Evolutionary conservation across 2,888 invertebrate species (phyloP), one percentile per base, ranked within the genome.

Genomic region (Ectemnius lituratus): DNA sequence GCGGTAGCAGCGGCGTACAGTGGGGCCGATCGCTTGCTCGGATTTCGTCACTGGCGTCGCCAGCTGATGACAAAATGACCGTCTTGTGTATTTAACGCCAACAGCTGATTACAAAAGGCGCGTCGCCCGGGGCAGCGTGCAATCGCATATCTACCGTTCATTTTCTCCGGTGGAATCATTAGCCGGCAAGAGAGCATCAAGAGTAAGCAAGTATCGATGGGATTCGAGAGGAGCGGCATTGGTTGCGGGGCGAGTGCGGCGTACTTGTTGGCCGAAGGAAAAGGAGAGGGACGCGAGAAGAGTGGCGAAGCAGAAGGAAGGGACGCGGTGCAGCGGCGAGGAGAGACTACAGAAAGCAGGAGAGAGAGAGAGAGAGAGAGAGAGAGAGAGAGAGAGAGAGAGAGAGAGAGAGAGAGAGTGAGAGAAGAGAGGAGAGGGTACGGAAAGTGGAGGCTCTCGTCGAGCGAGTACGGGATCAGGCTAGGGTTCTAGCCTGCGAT

Each of bases 51-150:
- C 71, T 58, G 65, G 72, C 74, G 69, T 73, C 56, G 78, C 66
- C 83, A 81, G 83, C 84, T 83, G 83, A 84, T 62, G 77, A 70
- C 65, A 72, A 77, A 82, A 74, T 70, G 67, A 71, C 76, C 69
- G 68, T 23, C 73, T 57, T 28, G 61, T 28, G 74, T 46, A 69
- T 73, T 75, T 70, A 73, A 76, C 69, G 72, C 64, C 73, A 73
- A 70, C 82, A 82, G 82, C 82, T 82, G 82, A 82, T 82, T 76
- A 46, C 70, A 60, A 62, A 70, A 67, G 59, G n/a, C 3, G 16
- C 52, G 37, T 37, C 37, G 37, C 37, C 37, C 37, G 37, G 23
- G 23, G 23, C 23, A 23, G 37, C 37, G 37, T 37, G 37, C 37
- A 37, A 37, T 37, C 37, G 23, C 23, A 23, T 37, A 6, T 37